phyloP scores from a whole-genome alignment of 2,797 vertebrate genomes.

The Siniperca obscura region DNA sequence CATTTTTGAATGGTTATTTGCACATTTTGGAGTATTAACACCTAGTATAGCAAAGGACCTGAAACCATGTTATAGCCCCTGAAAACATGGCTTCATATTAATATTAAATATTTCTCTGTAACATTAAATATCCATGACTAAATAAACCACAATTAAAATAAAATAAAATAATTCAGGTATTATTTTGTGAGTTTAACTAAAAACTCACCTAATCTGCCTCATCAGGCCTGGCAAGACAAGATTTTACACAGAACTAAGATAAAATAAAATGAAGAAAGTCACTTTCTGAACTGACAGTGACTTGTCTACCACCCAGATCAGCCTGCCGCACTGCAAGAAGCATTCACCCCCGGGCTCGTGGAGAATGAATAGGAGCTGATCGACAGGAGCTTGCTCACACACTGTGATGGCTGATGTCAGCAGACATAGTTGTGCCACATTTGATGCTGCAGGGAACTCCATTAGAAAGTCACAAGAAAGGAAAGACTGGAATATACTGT shows the following conservation, averaged over 20 bases:
- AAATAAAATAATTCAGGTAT: too few relatives aligned
- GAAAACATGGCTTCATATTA: neutral
- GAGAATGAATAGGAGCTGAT: constrained; percentile 65
- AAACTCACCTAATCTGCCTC: too few relatives aligned
- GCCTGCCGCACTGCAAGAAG: constrained; percentile 49
- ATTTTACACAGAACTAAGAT: neutral
- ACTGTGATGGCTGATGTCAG: constrained; percentile 52
- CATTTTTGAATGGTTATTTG: neutral
- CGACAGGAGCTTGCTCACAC: constrained; percentile 40
- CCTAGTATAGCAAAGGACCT: neutral
- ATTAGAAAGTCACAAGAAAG: constrained; percentile 27
- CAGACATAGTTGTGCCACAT: constrained; percentile 7
- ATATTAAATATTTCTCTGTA: too few relatives aligned
- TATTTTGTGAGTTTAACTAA: too few relatives aligned
- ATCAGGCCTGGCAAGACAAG: too few relatives aligned
- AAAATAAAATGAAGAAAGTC: neutral
- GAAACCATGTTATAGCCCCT: neutral
- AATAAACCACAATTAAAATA: too few relatives aligned
- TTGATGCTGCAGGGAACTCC: constrained; percentile 34
- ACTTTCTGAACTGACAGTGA: neutral
- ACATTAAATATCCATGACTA: too few relatives aligned
- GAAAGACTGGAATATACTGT: constrained; percentile 8
- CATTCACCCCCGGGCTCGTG: constrained; percentile 49
- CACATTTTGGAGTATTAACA: neutral
- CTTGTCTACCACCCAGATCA: neutral